These are phyloP conservation scores for Ecliptopera silaceata DNA, from an alignment of 2,888 invertebrate species.

Conservation along the genomic window DNA sequence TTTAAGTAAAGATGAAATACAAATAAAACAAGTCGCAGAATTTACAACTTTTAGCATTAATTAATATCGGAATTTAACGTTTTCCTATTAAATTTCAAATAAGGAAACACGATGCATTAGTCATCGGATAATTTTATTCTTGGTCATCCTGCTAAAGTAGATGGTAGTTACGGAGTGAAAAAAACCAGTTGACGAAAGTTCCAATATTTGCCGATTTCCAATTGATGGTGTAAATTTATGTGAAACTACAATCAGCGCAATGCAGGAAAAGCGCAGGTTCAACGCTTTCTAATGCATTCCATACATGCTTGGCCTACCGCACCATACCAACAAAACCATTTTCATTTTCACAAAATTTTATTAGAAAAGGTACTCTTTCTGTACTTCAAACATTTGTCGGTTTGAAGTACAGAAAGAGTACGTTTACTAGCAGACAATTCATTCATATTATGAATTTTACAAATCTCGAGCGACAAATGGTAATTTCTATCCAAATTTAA, in stretches of 20 bases:
- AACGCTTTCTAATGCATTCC: constrained; percentile 15
- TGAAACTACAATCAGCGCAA: constrained; percentile 9
- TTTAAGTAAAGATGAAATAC: not conserved
- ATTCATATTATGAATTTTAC: too few species aligned
- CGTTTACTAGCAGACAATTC: too few species aligned
- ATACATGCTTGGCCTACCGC: constrained; percentile 6
- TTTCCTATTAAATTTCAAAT: too few species aligned
- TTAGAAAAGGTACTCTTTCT: not conserved
- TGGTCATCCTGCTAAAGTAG: too few species aligned
- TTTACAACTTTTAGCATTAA: not conserved
- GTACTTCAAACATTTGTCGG: not conserved
- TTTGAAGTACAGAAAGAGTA: too few species aligned
- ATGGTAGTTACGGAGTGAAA: too few species aligned
- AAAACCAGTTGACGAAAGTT: too few species aligned
- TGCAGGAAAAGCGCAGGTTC: constrained; percentile 6
- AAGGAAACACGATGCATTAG: too few species aligned
- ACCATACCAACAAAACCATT: constrained; percentile 6
- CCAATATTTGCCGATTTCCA: not conserved
- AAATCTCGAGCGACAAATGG: too few species aligned
- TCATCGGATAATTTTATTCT: too few species aligned
- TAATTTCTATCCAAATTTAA: too few species aligned
- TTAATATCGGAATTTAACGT: too few species aligned
- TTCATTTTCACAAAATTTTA: not conserved
- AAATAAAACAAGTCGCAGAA: not conserved
- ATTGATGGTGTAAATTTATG: constrained; percentile 9